A percentile compares a stretch with the other conserved stretches of the same genome.
Conservation (phyloP, 2,797 vertebrate genomes). For the Aplochiton taeniatus region DNA sequence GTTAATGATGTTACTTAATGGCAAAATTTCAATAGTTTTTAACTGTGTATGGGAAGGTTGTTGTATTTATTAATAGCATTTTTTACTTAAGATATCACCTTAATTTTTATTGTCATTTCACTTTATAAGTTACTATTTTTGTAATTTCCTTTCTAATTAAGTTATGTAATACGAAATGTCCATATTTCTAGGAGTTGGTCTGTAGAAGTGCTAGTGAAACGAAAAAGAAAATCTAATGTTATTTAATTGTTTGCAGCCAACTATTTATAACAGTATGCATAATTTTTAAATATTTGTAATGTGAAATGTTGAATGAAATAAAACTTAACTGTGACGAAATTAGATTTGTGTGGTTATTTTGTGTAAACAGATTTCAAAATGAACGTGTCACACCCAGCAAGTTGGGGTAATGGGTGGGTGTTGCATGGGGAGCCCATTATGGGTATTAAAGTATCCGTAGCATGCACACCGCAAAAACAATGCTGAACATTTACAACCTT, state of each 20-base stretch:
- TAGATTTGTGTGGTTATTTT: slow-evolving; percentile 39
- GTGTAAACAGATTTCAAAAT: not conserved
- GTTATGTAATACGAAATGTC: slow-evolving; percentile 99
- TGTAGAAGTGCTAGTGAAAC: slow-evolving; percentile 99
- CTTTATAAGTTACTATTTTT: slow-evolving; percentile 99
- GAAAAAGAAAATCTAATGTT: slow-evolving; percentile 99
- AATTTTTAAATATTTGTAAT: slow-evolving; percentile 99
- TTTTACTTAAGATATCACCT: slow-evolving; percentile 99
- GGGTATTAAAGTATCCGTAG: no score
- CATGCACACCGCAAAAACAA: no score
- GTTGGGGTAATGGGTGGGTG: no score
- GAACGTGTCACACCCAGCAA: no score
- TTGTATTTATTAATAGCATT: slow-evolving; percentile 99
- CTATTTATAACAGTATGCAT: slow-evolving; percentile 99
- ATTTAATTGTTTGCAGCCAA: slow-evolving; percentile 99
- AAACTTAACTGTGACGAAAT: slow-evolving; percentile 96
- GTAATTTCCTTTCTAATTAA: slow-evolving; percentile 99
- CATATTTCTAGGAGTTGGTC: slow-evolving; percentile 99
- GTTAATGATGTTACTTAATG: slow-evolving; percentile 99
- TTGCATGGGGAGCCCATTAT: no score
- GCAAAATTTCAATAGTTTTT: slow-evolving; percentile 99
- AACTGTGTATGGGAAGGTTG: slow-evolving; percentile 99
- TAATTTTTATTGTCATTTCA: slow-evolving; percentile 99
- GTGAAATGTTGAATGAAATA: slow-evolving; percentile 99
- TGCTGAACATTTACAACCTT: no score